A percentile compares a stretch with the other conserved stretches of the same genome.
phyloP scores from a whole-genome alignment of 2,113 vertebrate species.

The Bucco capensis region DNA sequence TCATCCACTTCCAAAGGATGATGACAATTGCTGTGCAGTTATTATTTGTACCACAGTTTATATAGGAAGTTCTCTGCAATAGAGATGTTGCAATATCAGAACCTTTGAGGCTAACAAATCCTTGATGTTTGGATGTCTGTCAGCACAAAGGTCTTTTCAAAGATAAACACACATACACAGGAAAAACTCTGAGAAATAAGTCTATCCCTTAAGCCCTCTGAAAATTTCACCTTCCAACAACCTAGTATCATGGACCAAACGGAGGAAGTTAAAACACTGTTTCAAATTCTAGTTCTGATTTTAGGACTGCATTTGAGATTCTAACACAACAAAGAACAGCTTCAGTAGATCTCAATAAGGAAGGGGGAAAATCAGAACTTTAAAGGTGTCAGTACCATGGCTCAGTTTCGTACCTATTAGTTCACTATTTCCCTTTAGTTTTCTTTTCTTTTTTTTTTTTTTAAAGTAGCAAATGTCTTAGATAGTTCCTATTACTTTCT shows the following conservation, averaged over 20 bases:
- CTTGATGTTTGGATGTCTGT: background rate
- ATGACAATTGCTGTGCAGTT: background rate
- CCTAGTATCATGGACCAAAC: background rate
- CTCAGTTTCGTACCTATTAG: background rate
- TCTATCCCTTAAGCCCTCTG: background rate
- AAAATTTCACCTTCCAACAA: background rate
- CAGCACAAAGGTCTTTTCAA: background rate
- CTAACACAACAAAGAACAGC: background rate
- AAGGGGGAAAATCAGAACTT: background rate
- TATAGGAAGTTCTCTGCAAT: background rate
- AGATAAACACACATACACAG: background rate
- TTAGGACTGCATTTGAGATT: background rate
- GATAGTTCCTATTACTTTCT: background rate
- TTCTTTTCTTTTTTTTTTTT: too few species aligned
- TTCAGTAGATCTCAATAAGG: background rate
- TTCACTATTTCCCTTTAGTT: background rate
- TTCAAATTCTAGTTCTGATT: slow-evolving; percentile 44
- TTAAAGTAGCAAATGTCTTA: background rate
- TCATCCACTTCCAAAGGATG: background rate
- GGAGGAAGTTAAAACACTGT: background rate
- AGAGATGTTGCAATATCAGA: background rate
- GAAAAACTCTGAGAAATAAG: background rate
- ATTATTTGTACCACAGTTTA: background rate
- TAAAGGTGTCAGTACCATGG: background rate
- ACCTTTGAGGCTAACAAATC: background rate